A percentile compares a stretch with the other conserved stretches of the same genome.
Evolutionary conservation across 2,888 invertebrate species (phyloP).

Genomic region (Ectemnius lituratus): DNA sequence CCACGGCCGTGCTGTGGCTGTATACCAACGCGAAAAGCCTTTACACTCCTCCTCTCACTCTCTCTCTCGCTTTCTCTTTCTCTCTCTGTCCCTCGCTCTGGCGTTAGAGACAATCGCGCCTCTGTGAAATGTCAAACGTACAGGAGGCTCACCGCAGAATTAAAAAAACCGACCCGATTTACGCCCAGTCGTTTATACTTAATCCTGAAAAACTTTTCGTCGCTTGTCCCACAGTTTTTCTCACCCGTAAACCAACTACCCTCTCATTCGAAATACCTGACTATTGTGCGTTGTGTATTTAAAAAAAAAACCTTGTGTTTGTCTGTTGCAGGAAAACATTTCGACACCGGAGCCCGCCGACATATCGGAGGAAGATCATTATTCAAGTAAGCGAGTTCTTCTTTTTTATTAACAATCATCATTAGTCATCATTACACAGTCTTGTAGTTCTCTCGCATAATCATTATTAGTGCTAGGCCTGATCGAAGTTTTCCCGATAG

Average conservation of each 20-base stretch:
- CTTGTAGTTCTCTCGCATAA: constrained; percentile 39
- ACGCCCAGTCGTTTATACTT: too few species aligned
- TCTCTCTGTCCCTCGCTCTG: constrained; percentile 1
- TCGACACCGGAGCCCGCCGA: constrained; percentile 84
- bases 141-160: constrained; percentile 5
- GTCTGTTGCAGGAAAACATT: constrained; percentile 84
- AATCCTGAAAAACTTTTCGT: too few species aligned
- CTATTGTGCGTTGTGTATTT: not conserved
- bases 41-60: constrained; percentile 28
- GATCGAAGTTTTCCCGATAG: constrained; percentile 30
- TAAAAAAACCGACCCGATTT: too few species aligned
- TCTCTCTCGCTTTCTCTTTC: not conserved
- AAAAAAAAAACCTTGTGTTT: constrained; percentile 42
- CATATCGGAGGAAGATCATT: constrained; percentile 85
- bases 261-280: too few species aligned
- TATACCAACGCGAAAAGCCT: constrained; percentile 40
- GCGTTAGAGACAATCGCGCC: constrained; percentile 45
- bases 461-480: constrained; percentile 32
- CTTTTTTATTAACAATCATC: constrained; percentile 28
- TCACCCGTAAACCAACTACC: too few species aligned
- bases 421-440: constrained; percentile 17
- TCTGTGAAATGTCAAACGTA: constrained; percentile 38
- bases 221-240: too few species aligned
- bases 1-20: constrained; percentile 61
- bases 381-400: constrained; percentile 82